These are phyloP conservation scores for Meandrusa payeni DNA, from an alignment of 2,888 invertebrate genomes.

Conservation along the genomic window DNA sequence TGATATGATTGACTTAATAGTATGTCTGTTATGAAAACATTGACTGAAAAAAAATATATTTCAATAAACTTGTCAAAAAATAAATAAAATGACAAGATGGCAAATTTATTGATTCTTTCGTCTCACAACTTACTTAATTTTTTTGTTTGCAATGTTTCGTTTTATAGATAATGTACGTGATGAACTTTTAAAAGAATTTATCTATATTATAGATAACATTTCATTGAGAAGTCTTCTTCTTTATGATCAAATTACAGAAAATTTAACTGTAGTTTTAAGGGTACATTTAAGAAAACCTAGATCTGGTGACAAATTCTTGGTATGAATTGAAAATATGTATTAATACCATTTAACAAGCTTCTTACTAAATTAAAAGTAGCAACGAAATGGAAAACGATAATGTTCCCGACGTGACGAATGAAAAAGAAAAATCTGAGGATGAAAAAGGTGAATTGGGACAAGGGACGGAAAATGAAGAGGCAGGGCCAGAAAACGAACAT, in stretches of 20 bases:
- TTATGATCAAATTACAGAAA: constrained; percentile 63
- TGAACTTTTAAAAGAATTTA: constrained; percentile 51
- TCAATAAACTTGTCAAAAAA: background rate
- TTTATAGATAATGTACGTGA: constrained; percentile 50
- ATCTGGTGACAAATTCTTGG: constrained; percentile 54
- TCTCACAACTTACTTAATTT: constrained; percentile 7
- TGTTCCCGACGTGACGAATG: too few species aligned
- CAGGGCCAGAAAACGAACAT: constrained; percentile 27
- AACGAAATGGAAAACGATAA: constrained; percentile 8
- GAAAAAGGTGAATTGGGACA: constrained; percentile 33
- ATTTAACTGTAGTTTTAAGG: constrained; percentile 52
- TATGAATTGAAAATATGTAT: constrained; percentile 39
- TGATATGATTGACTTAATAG: too few species aligned
- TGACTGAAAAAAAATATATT: constrained; percentile 1
- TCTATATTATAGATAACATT: constrained; percentile 54
- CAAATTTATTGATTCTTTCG: constrained; percentile 7
- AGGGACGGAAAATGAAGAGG: constrained; percentile 27
- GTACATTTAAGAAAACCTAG: constrained; percentile 49
- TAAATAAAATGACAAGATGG: constrained; percentile 13
- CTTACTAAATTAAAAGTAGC: constrained; percentile 11
- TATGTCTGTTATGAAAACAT: too few species aligned
- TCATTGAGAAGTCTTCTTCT: constrained; percentile 50
- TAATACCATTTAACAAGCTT: background rate
- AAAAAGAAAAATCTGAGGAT: background rate
- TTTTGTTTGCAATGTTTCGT: constrained; percentile 50